A percentile compares a stretch with the other conserved stretches of the same genome.
Evolutionary conservation across 2,113 vertebrate species (phyloP).

Genomic region (Cinclus cinclus): DNA sequence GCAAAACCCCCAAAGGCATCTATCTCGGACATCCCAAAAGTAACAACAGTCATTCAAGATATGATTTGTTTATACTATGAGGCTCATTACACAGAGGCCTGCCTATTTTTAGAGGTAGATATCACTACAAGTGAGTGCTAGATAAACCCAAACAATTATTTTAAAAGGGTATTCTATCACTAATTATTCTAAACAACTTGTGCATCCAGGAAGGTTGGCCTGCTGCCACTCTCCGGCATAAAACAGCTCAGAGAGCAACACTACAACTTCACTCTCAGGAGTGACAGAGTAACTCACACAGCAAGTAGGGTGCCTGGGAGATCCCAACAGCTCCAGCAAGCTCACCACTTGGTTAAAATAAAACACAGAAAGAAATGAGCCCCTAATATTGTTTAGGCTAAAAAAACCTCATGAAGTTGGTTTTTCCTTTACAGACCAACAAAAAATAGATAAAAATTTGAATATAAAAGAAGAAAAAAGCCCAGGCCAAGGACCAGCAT

Average conservation of each 20-base stretch:
- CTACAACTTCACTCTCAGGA: rapidly evolving
- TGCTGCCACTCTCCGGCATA: not conserved
- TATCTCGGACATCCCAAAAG: conserved; percentile 13
- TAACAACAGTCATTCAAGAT: conserved; percentile 30
- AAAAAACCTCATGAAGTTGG: rapidly evolving
- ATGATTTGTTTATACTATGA: not conserved
- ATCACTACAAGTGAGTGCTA: not conserved
- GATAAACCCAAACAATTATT: conserved; percentile 54
- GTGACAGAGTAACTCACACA: not conserved
- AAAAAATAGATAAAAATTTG: not conserved
- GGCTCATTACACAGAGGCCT: conserved; percentile 4
- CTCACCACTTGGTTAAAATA: not conserved
- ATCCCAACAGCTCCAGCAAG: not conserved
- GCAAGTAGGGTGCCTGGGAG: rapidly evolving
- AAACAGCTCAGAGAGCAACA: not conserved
- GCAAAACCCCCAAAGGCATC: not conserved
- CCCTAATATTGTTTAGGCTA: not conserved
- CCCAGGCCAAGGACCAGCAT: not conserved
- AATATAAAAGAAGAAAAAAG: not conserved
- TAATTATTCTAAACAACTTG: conserved; percentile 56
- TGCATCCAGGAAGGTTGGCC: not conserved
- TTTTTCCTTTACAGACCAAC: not conserved
- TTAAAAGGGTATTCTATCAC: conserved; percentile 42
- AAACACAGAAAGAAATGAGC: not conserved
- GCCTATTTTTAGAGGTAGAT: conserved; percentile 44